These are phyloP conservation scores for Alces alces DNA, from an alignment of 2,113 vertebrate species.

Conservation along the genomic window DNA sequence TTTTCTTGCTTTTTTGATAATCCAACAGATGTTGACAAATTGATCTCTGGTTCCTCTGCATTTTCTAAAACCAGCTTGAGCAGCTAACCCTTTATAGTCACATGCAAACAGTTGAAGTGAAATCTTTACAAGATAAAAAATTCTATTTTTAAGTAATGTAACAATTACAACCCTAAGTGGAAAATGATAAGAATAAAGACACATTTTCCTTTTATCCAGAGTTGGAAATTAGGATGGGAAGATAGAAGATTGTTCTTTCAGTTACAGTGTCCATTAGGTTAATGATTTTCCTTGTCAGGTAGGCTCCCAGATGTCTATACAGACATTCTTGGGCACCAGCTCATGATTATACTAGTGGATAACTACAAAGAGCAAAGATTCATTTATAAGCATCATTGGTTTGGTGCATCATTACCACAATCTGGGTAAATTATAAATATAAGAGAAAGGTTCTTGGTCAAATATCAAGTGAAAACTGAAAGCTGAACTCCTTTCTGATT, in stretches of 20 bases:
- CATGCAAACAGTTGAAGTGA: background rate
- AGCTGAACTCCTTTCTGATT: background rate
- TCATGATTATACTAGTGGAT: background rate
- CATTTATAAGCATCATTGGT: background rate
- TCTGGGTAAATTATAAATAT: background rate
- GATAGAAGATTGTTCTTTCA: background rate
- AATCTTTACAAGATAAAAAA: background rate
- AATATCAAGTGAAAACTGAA: background rate
- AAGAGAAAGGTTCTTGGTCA: background rate
- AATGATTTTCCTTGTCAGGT: background rate
- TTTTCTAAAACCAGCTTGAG: background rate
- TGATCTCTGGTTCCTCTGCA: background rate
- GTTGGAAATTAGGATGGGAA: background rate
- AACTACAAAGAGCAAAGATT: background rate
- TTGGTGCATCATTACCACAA: background rate
- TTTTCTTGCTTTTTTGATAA: background rate
- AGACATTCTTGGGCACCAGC: background rate
- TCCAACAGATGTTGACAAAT: background rate
- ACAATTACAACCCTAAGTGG: background rate
- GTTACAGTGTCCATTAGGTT: background rate
- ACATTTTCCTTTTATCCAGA: background rate
- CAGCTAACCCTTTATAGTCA: background rate
- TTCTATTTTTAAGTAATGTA: background rate
- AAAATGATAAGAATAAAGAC: background rate
- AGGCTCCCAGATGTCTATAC: background rate